Conservation (phyloP, 2,797 vertebrate species). For the Hydrolagus colliei region DNA sequence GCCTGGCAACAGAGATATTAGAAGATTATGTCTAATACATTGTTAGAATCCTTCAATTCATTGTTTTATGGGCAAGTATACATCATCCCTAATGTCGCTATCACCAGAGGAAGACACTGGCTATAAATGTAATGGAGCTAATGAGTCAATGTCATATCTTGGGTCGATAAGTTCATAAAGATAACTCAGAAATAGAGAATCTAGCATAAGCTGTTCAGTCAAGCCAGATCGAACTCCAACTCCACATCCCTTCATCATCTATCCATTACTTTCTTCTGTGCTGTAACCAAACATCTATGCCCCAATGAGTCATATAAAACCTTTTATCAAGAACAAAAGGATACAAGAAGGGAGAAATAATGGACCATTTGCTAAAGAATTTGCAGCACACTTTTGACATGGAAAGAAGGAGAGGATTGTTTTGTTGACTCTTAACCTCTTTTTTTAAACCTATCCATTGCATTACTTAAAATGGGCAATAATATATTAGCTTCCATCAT, state of each 20-base stretch:
- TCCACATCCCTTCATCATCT: neutral
- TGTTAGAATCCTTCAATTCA: neutral
- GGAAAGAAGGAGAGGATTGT: too few relatives aligned
- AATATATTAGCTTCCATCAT: too few relatives aligned
- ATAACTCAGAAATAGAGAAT: neutral
- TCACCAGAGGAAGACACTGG: neutral
- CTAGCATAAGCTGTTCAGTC: neutral
- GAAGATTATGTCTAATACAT: neutral
- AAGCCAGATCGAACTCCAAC: neutral
- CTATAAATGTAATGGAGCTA: neutral
- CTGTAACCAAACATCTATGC: neutral
- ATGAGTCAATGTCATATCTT: neutral
- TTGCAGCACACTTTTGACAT: neutral
- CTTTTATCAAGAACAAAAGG: neutral
- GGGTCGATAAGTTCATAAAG: neutral
- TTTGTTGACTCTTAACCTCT: too few relatives aligned
- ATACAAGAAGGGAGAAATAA: neutral
- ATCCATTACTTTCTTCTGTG: neutral
- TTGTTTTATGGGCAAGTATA: neutral
- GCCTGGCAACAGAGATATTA: neutral
- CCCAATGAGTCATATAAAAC: too few relatives aligned
- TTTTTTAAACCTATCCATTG: too few relatives aligned
- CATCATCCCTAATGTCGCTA: neutral
- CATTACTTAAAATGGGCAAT: too few relatives aligned
- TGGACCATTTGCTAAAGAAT: neutral